Evolutionary conservation across 1,140 invertebrate genomes (phyloP).

Genomic region (Plectrocnemia conspersa): DNA sequence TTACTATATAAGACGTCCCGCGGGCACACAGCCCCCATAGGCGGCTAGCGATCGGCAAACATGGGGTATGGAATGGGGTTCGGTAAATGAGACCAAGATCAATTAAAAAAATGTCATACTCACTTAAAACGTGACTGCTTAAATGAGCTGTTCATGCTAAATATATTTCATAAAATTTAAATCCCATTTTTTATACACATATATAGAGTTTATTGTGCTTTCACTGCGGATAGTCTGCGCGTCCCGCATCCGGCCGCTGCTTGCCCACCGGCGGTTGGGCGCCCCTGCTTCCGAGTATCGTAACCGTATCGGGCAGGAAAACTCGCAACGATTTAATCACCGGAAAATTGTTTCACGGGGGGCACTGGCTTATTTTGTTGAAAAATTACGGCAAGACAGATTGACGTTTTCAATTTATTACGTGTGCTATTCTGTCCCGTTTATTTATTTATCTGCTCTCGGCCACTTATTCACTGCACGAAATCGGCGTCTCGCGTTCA

Average conservation of each 20-base stretch:
- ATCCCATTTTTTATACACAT: no score
- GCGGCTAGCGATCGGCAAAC: background rate
- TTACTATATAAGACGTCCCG: slow-evolving; percentile 26
- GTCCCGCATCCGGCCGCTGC: no score
- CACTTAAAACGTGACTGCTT: no score
- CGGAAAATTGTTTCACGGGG: slow-evolving; percentile 26
- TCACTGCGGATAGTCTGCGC: no score
- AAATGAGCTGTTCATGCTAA: no score
- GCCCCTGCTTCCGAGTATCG: slow-evolving; percentile 16
- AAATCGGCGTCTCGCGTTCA: no score
- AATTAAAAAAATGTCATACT: no score
- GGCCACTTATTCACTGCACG: slow-evolving; percentile 12
- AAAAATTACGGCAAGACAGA: slow-evolving; percentile 29
- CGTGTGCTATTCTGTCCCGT: slow-evolving; percentile 21
- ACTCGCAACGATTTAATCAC: slow-evolving; percentile 29
- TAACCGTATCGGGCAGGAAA: slow-evolving; percentile 27
- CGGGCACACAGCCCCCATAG: slow-evolving; percentile 1
- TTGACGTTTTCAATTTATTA: slow-evolving; percentile 33
- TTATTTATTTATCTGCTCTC: slow-evolving; percentile 24
- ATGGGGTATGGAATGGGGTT: no score
- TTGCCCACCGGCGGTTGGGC: slow-evolving; percentile 14
- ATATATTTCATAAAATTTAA: no score
- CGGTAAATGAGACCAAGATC: no score
- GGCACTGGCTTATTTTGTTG: slow-evolving; percentile 18
- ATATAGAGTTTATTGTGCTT: no score